Evolutionary conservation across 2,888 invertebrate species (phyloP).

Genomic region (Agrilus biguttatus): DNA sequence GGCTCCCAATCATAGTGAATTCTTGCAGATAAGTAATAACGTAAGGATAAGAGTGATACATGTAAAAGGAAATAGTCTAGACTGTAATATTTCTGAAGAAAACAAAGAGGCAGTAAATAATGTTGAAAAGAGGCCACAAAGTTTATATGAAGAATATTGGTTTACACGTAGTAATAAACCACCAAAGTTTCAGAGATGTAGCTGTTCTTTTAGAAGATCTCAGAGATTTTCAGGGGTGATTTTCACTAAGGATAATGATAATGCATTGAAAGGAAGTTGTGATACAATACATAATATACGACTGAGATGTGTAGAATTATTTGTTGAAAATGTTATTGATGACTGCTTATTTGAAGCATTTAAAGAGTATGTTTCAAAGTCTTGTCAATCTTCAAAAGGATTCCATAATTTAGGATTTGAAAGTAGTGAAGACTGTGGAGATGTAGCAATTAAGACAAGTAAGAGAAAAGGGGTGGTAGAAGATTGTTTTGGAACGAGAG

Average conservation of each 20-base stretch:
- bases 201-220: constrained; percentile 30
- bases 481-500: no score
- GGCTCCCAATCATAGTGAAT: constrained; percentile 25
- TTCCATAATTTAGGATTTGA: constrained; percentile 22
- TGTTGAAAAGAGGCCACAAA: constrained; percentile 11
- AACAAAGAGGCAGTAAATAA: constrained; percentile 9
- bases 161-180: constrained; percentile 33
- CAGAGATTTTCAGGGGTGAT: constrained; percentile 20
- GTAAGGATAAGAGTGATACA: constrained; percentile 25
- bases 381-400: constrained; percentile 1
- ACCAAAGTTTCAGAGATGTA: constrained; percentile 25
- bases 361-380: constrained; percentile 20
- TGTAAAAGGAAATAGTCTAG: constrained; percentile 16
- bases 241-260: constrained; percentile 5
- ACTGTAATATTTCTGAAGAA: constrained; percentile 6
- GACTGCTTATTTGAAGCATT: constrained; percentile 27
- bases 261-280: constrained; percentile 6
- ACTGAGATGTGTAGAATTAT: constrained; percentile 24
- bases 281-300: no score
- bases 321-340: constrained; percentile 26
- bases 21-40: constrained; percentile 22
- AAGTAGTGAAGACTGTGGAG: constrained; percentile 15
- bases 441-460: constrained; percentile 7
- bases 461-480: not conserved
- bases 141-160: constrained; percentile 33